Conservation (phyloP, 2,888 invertebrate genomes). For the Spialia ferax region DNA sequence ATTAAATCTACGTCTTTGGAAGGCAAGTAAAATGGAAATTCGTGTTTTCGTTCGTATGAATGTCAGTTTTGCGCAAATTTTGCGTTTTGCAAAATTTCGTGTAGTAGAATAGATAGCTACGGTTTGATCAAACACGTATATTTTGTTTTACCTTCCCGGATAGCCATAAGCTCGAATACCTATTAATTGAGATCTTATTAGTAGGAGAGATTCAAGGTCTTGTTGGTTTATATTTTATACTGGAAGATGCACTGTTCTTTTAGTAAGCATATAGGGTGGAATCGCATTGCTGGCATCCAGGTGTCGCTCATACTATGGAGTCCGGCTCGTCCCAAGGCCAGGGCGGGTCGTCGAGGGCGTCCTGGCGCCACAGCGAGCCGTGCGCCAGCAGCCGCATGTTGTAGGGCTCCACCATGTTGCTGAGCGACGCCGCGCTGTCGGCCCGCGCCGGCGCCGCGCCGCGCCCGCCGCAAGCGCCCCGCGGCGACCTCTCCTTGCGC, state of each 20-base stretch:
- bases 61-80: too few relatives aligned
- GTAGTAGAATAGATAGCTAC: too few relatives aligned
- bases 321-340: constrained; percentile 84
- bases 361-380: constrained; percentile 79
- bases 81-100: too few relatives aligned
- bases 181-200: too few relatives aligned
- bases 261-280: too few relatives aligned
- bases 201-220: too few relatives aligned
- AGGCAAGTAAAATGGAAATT: too few relatives aligned
- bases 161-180: too few relatives aligned
- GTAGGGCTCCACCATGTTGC: constrained; percentile 78
- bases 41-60: too few relatives aligned
- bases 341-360: constrained; percentile 78
- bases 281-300: background rate
- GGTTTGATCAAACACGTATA: too few relatives aligned
- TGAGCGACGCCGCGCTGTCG: constrained; percentile 65
- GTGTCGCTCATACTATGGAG: constrained; percentile 71
- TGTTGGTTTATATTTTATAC: background rate
- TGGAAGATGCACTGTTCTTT: background rate
- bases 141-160: too few relatives aligned
- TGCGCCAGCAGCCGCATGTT: constrained; percentile 75
- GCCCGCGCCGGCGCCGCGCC: constrained; percentile 51
- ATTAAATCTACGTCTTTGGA: too few relatives aligned
- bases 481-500: constrained; percentile 52
- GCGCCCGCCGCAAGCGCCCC: constrained; percentile 50